Evolutionary conservation across 2,888 invertebrate species (phyloP), one percentile per base, ranked within the genome.

Genomic region (Anoplius nigerrimus): DNA sequence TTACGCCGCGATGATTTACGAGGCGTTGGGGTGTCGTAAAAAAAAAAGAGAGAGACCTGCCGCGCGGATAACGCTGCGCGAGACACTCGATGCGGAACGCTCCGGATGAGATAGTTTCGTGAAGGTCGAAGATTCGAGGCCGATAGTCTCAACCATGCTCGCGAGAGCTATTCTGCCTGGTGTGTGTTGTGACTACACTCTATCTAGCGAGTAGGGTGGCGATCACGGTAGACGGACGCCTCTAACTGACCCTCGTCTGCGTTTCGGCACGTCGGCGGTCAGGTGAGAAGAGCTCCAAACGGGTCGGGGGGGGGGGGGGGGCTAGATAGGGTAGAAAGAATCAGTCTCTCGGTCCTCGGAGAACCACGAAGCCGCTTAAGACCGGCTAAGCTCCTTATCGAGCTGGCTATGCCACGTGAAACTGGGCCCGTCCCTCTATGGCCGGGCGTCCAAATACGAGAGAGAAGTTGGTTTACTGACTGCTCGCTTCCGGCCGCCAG

Each of bases 311-410:
- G 46, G 42, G 18, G 22, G 21, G 52, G 52, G 42, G 46, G 27
- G 42, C 6, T 48, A 48, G 67, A 34, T 45, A 51, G 54, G 52
- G 45, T 59, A 51, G 16, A 27, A 65, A 71, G 69, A 69, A 68
- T 71, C 66, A 61, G 56, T 65, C 54, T 58, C 72, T 59, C 55
- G 66, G 51, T 45, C 53, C 51, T 57, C 53, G 34, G 46, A 53
- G 62, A 70, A 45, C 62, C 75, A 56, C 62, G 77, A 77, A 77
- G 68, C 70, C 65, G 75, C 75, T 71, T 77, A 77, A 71, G 72
- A 72, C 48, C 66, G 68, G 54, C 71, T 77, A 78, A 79, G 74
- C 74, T 69, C 82, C 76, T 80, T 78, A 75, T 67, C 65, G 76
- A 71, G 64, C 68, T 57, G 69, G 72, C 75, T 46, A 56, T 34